Conservation (phyloP, 2,888 invertebrate species). For the Hirtodrosophila confusa region DNA sequence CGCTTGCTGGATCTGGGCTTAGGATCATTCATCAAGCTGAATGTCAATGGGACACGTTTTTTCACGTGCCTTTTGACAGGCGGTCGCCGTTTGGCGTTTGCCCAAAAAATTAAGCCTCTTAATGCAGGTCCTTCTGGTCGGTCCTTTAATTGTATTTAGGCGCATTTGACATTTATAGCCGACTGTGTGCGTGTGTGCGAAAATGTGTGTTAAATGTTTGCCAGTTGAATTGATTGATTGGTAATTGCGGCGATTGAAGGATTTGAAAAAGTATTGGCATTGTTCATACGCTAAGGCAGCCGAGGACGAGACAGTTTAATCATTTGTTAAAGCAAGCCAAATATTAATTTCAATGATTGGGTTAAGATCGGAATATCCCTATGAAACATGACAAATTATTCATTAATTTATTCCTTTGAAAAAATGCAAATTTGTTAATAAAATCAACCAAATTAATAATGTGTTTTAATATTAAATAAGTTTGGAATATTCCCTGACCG, state of each 20-base stretch:
- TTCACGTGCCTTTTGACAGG: constrained; percentile 76
- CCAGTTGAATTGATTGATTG: constrained; percentile 65
- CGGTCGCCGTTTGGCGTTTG: constrained; percentile 43
- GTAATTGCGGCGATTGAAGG: constrained; percentile 47
- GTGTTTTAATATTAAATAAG: too few species aligned
- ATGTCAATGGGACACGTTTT: constrained; percentile 76
- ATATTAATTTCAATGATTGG: too few species aligned
- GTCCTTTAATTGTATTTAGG: constrained; percentile 72
- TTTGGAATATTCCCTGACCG: too few species aligned
- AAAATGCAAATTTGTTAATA: too few species aligned
- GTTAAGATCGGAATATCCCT: too few species aligned
- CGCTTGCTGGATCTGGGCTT: constrained; percentile 30
- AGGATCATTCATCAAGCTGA: constrained; percentile 78
- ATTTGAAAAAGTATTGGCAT: constrained; percentile 11
- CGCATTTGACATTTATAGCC: constrained; percentile 67
- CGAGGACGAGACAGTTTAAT: too few species aligned
- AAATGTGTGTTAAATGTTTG: constrained; percentile 44
- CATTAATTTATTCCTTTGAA: too few species aligned
- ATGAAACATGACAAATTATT: too few species aligned
- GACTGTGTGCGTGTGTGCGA: constrained; percentile 24
- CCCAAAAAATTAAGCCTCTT: constrained; percentile 70
- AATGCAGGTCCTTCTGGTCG: constrained; percentile 59
- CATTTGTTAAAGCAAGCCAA: too few species aligned
- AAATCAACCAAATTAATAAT: too few species aligned
- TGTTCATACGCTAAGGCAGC: constrained; percentile 10